These are phyloP conservation scores for Junonia oenone DNA, from an alignment of 2,888 invertebrate species.

Conservation along the genomic window DNA sequence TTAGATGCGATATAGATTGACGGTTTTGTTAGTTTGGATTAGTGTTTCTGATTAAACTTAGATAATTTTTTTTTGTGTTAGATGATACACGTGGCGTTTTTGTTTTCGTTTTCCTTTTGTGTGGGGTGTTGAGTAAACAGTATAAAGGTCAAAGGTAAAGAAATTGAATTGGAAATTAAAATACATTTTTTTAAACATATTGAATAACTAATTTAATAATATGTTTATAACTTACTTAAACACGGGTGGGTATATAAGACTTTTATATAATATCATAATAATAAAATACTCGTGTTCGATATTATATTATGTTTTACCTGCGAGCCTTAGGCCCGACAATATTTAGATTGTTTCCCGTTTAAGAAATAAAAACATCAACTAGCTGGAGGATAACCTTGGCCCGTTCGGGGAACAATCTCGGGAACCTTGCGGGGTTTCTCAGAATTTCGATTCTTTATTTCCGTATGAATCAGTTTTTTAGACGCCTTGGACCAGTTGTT, in stretches of 20 bases:
- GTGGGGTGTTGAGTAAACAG: background rate
- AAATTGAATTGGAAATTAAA: too few relatives aligned
- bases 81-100: background rate
- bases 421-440: constrained; percentile 25
- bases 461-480: constrained; percentile 19
- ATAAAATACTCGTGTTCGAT: background rate
- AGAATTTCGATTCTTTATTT: constrained; percentile 25
- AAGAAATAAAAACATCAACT: constrained; percentile 20
- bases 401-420: constrained; percentile 27
- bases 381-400: constrained; percentile 20
- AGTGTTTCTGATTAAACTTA: too few relatives aligned
- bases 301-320: background rate
- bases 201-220: too few relatives aligned
- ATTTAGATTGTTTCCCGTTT: constrained; percentile 24
- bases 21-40: background rate
- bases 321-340: constrained; percentile 4
- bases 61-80: background rate
- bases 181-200: too few relatives aligned
- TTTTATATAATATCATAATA: too few relatives aligned
- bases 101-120: background rate
- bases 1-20: constrained; percentile 18
- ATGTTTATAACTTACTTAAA: too few relatives aligned
- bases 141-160: too few relatives aligned
- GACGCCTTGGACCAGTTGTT: background rate
- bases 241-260: too few relatives aligned